Evolutionary conservation across 2,888 invertebrate genomes (phyloP).

Genomic region (Dasypolia templi): DNA sequence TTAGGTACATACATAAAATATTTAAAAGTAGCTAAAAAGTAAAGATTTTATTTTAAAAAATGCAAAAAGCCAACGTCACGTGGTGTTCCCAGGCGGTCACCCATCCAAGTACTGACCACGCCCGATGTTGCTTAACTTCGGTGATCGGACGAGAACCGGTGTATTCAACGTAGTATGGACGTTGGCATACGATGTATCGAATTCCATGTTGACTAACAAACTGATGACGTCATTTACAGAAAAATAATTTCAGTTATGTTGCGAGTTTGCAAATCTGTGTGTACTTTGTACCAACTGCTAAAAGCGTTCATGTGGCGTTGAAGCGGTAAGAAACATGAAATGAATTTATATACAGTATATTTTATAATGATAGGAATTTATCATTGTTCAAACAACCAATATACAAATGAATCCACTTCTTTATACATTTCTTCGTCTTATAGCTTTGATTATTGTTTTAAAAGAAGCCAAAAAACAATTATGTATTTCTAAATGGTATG

Average conservation of each 20-base stretch:
- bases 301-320: background rate
- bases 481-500: background rate
- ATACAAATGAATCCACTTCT: background rate
- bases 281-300: conserved; percentile 7
- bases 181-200: conserved; percentile 19
- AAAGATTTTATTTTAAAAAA: no score
- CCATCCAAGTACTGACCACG: conserved; percentile 87
- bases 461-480: background rate
- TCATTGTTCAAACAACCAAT: background rate
- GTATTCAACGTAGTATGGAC: conserved; percentile 75
- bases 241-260: conserved; percentile 4
- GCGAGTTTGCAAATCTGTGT: background rate
- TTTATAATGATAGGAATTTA: background rate
- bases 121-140: conserved; percentile 87
- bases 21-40: background rate
- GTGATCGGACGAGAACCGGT: conserved; percentile 88
- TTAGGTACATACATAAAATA: background rate
- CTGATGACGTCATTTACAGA: background rate
- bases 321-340: background rate
- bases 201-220: background rate
- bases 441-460: background rate
- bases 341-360: background rate
- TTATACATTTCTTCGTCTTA: background rate
- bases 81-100: conserved; percentile 86
- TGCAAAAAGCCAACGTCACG: conserved; percentile 67